phyloP scores from a whole-genome alignment of 2,888 invertebrate genomes.

The Anoncus sp. region DNA sequence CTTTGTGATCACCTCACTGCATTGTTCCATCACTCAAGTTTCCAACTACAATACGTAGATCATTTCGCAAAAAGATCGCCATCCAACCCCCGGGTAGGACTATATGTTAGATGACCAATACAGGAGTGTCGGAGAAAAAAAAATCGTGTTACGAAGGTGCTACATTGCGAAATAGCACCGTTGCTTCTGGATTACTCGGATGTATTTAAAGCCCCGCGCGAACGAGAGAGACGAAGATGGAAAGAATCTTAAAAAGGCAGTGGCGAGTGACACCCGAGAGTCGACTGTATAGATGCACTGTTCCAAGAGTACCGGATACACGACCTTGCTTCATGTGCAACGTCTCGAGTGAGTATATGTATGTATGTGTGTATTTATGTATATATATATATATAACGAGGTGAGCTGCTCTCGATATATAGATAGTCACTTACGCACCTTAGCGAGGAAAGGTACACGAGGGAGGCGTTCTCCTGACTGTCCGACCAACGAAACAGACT shows the following conservation, averaged over 20 bases:
- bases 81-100: neutral
- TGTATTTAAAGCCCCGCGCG: conserved; percentile 28
- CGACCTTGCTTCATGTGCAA: conserved; percentile 55
- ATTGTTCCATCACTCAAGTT: neutral
- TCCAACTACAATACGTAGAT: neutral
- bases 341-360: conserved; percentile 38
- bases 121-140: conserved; percentile 7
- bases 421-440: conserved; percentile 40
- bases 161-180: conserved; percentile 47
- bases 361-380: conserved; percentile 26
- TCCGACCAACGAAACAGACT: conserved; percentile 18
- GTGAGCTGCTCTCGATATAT: conserved; percentile 61
- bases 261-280: conserved; percentile 55
- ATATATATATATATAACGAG: conserved; percentile 54
- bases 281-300: conserved; percentile 37
- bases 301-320: conserved; percentile 58
- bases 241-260: conserved; percentile 43
- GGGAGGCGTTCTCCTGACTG: conserved; percentile 47
- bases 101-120: conserved; percentile 1
- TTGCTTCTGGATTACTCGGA: conserved; percentile 42
- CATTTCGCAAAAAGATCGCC: neutral
- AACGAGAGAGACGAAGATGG: conserved; percentile 8
- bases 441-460: conserved; percentile 40
- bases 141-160: conserved; percentile 17
- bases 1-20: neutral